Base-by-base conservation (phyloP, 2,888 invertebrate genomes). In the Herminia tarsipennalis region DNA sequence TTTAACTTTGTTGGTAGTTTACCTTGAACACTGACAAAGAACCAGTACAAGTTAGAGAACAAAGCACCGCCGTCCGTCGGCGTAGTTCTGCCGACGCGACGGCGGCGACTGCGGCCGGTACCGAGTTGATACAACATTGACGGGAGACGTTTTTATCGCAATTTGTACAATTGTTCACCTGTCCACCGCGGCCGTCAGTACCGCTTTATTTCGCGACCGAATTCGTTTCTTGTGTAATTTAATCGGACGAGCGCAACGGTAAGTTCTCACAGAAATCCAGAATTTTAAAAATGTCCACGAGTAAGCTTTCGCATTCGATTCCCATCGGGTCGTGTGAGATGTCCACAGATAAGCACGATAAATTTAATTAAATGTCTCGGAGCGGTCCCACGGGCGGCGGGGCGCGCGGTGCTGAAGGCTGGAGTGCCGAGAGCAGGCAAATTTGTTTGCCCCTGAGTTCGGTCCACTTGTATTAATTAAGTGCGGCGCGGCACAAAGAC, bases 361-460 rank as follows among this genome's bases (percentile, higher is more conserved):
- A 87, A 88, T 90, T 88, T 87, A 90, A 88, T 89, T 82, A 88
- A 88, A 84, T 70, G 78, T 83, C 78, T 75, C 73, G 48, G 59
- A 71, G 69, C 64, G 68, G 70, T 73, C 73, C 57, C 49, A 62
- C 55, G 61, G 52, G 10, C n/a, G 40, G 47, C 46, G 43, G 36
- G 34, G 57, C 37, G 52, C 37, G 50, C 39, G 45, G 35, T 55
- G 55, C 56, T 18, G 20, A 45, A 36, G 47, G 49, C 66, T 50
- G 47, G 33, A 65, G 66, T 56, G 58, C 42, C 46, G 66, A 55
- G 51, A 42, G 62, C 70, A 73, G 72, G 82, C 83, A 83, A 86
- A 88, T 88, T 85, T 81, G 88, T 86, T 84, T 73, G 78, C 71
- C 71, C 68, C 76, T 63, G 76, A 79, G 72, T 75, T 55, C 62